Conservation (phyloP, 92 coral and sea anemone genomes). For the Actinernus sp. region DNA sequence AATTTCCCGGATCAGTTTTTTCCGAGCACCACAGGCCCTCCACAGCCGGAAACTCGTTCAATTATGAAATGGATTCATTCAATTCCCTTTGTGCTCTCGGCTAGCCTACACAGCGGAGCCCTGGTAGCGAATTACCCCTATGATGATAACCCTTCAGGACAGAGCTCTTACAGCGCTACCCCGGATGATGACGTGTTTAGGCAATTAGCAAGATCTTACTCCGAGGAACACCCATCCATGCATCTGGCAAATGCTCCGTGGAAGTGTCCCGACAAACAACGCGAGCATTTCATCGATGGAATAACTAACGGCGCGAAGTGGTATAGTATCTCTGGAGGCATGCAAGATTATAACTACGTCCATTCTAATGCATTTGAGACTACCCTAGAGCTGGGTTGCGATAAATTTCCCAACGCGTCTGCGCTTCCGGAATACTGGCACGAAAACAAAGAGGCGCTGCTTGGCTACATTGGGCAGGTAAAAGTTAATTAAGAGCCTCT, state of each 20-base stretch:
- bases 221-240: slow-evolving; percentile 95
- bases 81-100: slow-evolving; percentile 94
- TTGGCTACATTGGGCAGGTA: slow-evolving; percentile 92
- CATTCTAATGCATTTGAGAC: slow-evolving; percentile 93
- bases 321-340: slow-evolving; percentile 96
- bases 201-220: slow-evolving; percentile 88
- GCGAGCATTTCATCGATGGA: slow-evolving; percentile 97
- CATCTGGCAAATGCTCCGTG: slow-evolving; percentile 97
- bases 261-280: slow-evolving; percentile 87
- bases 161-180: slow-evolving; percentile 95
- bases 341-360: slow-evolving; percentile 97
- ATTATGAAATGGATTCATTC: slow-evolving; percentile 86
- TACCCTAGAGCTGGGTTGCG: slow-evolving; percentile 95
- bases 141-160: slow-evolving; percentile 98
- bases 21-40: slow-evolving; percentile 89
- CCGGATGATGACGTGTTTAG: slow-evolving; percentile 99
- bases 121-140: slow-evolving; percentile 96
- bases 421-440: slow-evolving; percentile 82
- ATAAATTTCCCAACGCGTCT: slow-evolving; percentile 94
- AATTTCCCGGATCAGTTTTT: slow-evolving; percentile 99
- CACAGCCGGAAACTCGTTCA: slow-evolving; percentile 88
- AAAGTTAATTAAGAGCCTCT: no score
- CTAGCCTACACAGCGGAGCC: slow-evolving; percentile 97
- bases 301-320: slow-evolving; percentile 98
- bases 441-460: slow-evolving; percentile 91